These are phyloP conservation scores for Burhinus oedicnemus DNA, from an alignment of 2,113 vertebrate species.

Conservation along the genomic window DNA sequence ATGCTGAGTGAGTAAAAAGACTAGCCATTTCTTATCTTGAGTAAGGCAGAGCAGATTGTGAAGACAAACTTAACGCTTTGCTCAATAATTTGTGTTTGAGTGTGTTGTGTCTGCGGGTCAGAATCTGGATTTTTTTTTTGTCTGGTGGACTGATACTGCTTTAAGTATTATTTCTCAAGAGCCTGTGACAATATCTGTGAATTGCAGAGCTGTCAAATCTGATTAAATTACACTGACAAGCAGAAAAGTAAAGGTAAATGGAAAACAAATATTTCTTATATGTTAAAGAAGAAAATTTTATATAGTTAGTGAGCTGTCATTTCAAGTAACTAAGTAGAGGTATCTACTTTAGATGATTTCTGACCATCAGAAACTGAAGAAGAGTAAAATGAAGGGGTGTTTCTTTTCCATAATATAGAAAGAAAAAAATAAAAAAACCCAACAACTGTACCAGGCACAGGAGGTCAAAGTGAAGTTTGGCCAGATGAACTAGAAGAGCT, in stretches of 20 bases:
- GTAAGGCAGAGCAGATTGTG: background rate
- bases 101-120: background rate
- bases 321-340: background rate
- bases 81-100: background rate
- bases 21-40: background rate
- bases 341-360: background rate
- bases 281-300: background rate
- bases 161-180: background rate
- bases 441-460: background rate
- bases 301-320: background rate
- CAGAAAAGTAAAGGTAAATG: background rate
- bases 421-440: background rate
- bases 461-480: background rate
- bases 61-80: background rate
- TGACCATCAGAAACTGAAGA: background rate
- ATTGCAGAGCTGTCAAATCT: background rate
- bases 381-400: rapidly evolving
- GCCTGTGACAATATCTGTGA: background rate
- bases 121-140: background rate
- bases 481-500: background rate
- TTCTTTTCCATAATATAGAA: background rate
- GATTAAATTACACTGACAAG: background rate
- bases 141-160: background rate
- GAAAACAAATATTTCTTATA: background rate
- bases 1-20: background rate